Percentiles rank a stretch among this genome's conserved stretches.
Evolutionary conservation across 2,888 invertebrate species (phyloP).

Genomic region (Ommatoiulus sabulosus): DNA sequence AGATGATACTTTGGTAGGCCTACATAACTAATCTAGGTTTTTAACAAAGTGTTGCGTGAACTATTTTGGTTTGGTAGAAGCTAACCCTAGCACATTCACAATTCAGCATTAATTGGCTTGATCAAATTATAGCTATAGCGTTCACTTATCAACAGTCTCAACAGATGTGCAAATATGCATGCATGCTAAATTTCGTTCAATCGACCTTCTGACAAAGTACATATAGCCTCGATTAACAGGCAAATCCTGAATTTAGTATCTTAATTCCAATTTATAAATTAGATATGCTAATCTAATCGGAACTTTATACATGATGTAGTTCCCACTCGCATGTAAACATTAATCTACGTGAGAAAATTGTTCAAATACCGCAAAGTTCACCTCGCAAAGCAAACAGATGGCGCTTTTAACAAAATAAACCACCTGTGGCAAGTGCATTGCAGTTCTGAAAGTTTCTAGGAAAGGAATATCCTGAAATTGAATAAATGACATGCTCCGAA

Average conservation of each 20-base stretch:
- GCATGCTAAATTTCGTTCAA: not conserved
- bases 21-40: too few species aligned
- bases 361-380: not conserved
- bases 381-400: not conserved
- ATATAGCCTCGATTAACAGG: not conserved
- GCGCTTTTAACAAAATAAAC: not conserved
- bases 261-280: not conserved
- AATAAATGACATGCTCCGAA: not conserved
- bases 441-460: not conserved
- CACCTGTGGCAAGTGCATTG: not conserved
- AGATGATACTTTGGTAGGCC: too few species aligned
- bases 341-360: not conserved
- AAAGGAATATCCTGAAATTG: not conserved
- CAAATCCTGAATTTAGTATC: slow-evolving; percentile 12
- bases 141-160: not conserved
- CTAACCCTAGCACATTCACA: not conserved
- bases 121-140: not conserved
- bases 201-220: not conserved
- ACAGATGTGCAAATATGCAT: not conserved
- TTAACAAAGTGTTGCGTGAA: too few species aligned
- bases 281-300: not conserved
- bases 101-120: not conserved
- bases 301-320: not conserved
- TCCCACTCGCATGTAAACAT: not conserved
- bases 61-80: too few species aligned